Evolutionary conservation across 2,888 invertebrate species (phyloP).

Genomic region (Drosophila sordidula): DNA sequence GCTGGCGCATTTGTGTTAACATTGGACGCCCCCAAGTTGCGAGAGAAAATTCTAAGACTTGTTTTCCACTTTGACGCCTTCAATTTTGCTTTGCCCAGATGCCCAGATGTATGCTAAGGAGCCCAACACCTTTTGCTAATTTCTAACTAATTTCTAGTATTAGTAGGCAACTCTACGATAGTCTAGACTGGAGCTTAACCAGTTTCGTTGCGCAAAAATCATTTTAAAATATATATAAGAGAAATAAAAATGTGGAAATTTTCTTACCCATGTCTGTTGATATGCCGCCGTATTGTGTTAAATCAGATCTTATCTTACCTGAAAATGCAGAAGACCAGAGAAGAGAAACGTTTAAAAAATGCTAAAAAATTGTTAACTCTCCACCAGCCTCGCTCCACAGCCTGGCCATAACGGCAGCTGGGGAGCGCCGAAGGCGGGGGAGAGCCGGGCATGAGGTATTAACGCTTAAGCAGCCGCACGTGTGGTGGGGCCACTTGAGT

Average conservation of each 20-base stretch:
- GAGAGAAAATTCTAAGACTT: constrained; percentile 18
- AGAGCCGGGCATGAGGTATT: constrained; percentile 23
- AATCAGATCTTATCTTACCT: constrained; percentile 85
- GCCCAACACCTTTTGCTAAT: constrained; percentile 56
- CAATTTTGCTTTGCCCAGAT: constrained; percentile 19
- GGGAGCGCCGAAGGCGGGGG: neutral
- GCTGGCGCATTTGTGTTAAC: constrained; percentile 33
- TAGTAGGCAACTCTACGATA: constrained; percentile 49
- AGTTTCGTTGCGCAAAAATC: constrained; percentile 18
- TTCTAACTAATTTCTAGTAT: constrained; percentile 35
- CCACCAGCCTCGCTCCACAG: constrained; percentile 20
- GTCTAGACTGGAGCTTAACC: constrained; percentile 19
- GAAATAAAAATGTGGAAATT: constrained; percentile 80
- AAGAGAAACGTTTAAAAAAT: constrained; percentile 74
- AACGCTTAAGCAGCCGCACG: constrained; percentile 72
- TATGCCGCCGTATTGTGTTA: constrained; percentile 85
- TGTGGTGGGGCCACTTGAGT: constrained; percentile 47
- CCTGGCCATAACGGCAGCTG: neutral
- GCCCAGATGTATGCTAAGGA: constrained; percentile 29
- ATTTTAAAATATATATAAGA: constrained; percentile 32
- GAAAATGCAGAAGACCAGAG: constrained; percentile 67
- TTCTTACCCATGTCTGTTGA: constrained; percentile 85
- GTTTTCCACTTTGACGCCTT: constrained; percentile 6
- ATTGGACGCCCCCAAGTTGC: constrained; percentile 32
- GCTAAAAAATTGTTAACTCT: constrained; percentile 63